These are phyloP conservation scores for Nixonia krombeini DNA, from an alignment of 1,140 invertebrate genomes.

Conservation along the genomic window DNA sequence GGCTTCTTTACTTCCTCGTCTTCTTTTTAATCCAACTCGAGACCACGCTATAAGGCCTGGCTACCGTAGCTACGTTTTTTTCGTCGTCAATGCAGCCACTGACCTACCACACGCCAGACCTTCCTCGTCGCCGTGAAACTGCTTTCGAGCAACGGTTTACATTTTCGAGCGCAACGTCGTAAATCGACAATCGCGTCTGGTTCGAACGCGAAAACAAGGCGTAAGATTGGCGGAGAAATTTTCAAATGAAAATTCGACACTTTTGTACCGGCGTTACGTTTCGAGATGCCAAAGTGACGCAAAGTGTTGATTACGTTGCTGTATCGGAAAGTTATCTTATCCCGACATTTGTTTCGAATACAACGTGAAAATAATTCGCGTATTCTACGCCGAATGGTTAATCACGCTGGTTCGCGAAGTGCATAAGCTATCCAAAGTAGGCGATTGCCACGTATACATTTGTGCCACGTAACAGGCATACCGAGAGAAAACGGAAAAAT, in stretches of 20 bases:
- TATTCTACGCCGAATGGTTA: too few species aligned
- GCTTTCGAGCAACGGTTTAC: slow-evolving; percentile 1
- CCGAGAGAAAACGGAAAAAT: background rate
- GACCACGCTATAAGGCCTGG: background rate
- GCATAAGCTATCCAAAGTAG: too few species aligned
- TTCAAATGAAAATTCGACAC: slow-evolving; percentile 1
- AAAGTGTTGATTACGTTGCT: too few species aligned
- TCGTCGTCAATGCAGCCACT: background rate
- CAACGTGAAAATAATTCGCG: too few species aligned
- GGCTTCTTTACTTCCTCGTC: background rate
- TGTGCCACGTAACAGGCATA: background rate
- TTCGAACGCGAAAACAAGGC: background rate
- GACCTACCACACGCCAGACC: background rate
- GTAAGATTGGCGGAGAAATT: background rate
- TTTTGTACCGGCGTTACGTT: too few species aligned
- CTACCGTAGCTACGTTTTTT: background rate
- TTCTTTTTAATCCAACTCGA: background rate
- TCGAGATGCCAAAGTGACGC: too few species aligned
- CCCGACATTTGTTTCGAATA: too few species aligned
- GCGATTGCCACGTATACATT: too few species aligned
- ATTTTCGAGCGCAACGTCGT: background rate
- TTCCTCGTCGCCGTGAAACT: background rate
- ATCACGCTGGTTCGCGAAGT: too few species aligned
- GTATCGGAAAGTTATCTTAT: too few species aligned
- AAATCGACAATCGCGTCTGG: background rate